Base-by-base conservation (phyloP, 2,797 vertebrate genomes). In the Tinamus major region DNA sequence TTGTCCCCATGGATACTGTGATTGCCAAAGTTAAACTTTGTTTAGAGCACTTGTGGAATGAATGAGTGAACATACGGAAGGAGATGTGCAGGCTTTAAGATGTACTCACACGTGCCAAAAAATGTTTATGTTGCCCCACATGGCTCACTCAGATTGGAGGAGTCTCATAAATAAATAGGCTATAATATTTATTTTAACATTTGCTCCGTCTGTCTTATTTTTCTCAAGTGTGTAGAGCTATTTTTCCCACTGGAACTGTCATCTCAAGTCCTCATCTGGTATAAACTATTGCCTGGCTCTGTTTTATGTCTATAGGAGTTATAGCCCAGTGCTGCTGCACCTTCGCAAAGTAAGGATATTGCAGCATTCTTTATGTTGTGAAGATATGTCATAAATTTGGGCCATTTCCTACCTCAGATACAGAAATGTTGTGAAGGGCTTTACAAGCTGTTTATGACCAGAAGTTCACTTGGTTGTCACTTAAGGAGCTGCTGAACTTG, bases 141-240 rank as follows among this genome's bases (percentile, higher is more conserved):
- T 86, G 68, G 44, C 68, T 96, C 69, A 49, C 55, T 96, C 71
- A 65, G 79, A 58, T 42, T 53, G 48, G 44, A 81, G 26, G 4
- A 77, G 2, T 33, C 41, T 79, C 5, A 1, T 72, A 95, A 58
- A 87, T 85, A 90, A 58, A 76, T 65, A 23, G 58, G 64, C 67
- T 90, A 8, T 83, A 55, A 65, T 83, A 75, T 95, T 96, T 96
- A 84, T 87, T 84, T 41, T 96, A 82, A 82, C 2, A 20, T 82
- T 96, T 95, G 19, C 24, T 85, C 82, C 81, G 39, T 94, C 78
- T 81, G 78, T 82, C 70, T 90, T 37, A 14, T 91, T 79, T 94
- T 95, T 89, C 70, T 94, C 6, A 79, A 53, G 29, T 61, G 17
- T 26, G 5, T 16, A 42, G 6, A 29, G 46, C 23, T 20, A 27